These are phyloP conservation scores for Desmodus rotundus DNA, from an alignment of 2,113 vertebrate species.

Conservation along the genomic window DNA sequence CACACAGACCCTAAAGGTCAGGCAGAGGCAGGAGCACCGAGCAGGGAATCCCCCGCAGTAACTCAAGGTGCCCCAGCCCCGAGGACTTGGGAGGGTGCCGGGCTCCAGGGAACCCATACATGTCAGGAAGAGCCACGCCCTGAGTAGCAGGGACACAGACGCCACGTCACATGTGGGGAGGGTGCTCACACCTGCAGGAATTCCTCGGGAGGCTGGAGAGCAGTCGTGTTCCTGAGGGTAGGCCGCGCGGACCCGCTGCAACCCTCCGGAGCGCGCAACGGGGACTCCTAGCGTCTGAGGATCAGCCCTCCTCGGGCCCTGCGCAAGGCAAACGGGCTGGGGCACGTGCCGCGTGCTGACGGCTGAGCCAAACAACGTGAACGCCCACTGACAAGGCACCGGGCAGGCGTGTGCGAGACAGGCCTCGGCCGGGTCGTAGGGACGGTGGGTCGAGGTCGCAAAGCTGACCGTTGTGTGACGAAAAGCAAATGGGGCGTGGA, in stretches of 20 bases:
- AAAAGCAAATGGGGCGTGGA: rapidly evolving
- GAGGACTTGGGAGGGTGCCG: neutral
- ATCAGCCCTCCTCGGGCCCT: neutral
- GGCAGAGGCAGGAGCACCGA: rapidly evolving
- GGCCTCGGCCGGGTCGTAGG: neutral
- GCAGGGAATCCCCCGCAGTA: rapidly evolving
- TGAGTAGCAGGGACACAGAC: neutral
- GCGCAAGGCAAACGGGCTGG: rapidly evolving
- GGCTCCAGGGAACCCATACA: neutral
- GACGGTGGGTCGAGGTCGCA: too few relatives aligned
- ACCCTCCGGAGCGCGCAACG: rapidly evolving
- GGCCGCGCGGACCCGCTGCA: rapidly evolving
- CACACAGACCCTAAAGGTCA: neutral
- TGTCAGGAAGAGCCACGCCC: neutral
- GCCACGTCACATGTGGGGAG: neutral
- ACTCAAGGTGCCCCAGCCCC: neutral
- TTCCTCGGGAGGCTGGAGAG: neutral
- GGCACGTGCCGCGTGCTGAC: rapidly evolving
- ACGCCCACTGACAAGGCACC: rapidly evolving
- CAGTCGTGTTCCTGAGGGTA: neutral
- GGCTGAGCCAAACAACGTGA: rapidly evolving
- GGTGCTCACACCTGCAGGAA: neutral
- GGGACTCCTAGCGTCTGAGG: neutral
- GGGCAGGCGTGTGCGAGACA: rapidly evolving
- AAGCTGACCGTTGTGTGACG: rapidly evolving